Percentiles rank a stretch among this genome's conserved stretches.
Conservation (phyloP, 1,140 invertebrate genomes). For the Drosophila azteca region DNA sequence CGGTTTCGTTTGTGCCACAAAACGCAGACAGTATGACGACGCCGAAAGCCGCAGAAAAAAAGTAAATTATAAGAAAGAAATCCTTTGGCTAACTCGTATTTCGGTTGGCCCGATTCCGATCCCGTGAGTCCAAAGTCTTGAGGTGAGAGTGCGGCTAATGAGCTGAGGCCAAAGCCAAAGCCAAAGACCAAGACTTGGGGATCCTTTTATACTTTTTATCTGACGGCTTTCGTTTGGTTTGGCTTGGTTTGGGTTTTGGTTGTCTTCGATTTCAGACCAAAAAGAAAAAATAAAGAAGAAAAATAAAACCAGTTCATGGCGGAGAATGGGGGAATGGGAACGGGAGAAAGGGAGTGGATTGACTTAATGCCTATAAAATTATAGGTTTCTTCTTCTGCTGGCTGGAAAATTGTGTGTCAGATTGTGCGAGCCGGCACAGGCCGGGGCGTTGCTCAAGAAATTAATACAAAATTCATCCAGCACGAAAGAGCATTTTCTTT, state of each 20-base stretch:
- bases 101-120: neutral
- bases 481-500: constrained; percentile 68
- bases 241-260: neutral
- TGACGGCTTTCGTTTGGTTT: neutral
- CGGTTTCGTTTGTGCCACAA: constrained; percentile 65
- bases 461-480: constrained; percentile 65
- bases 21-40: constrained; percentile 79
- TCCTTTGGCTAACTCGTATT: constrained; percentile 54
- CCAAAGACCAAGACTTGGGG: constrained; percentile 10
- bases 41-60: constrained; percentile 51
- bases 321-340: constrained; percentile 9
- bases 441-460: constrained; percentile 73
- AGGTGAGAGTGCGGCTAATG: constrained; percentile 76
- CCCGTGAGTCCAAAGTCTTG: constrained; percentile 12
- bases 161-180: constrained; percentile 41
- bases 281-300: too few relatives aligned
- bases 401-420: constrained; percentile 67
- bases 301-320: constrained; percentile 59
- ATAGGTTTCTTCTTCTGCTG: constrained; percentile 65
- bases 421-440: constrained; percentile 13
- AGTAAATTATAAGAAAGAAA: constrained; percentile 48
- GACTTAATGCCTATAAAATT: constrained; percentile 80
- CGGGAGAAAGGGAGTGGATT: constrained; percentile 31
- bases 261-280: constrained; percentile 32
- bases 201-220: constrained; percentile 51